Conservation (phyloP, 2,113 vertebrate species). For the Herpetotheres cachinnans region DNA sequence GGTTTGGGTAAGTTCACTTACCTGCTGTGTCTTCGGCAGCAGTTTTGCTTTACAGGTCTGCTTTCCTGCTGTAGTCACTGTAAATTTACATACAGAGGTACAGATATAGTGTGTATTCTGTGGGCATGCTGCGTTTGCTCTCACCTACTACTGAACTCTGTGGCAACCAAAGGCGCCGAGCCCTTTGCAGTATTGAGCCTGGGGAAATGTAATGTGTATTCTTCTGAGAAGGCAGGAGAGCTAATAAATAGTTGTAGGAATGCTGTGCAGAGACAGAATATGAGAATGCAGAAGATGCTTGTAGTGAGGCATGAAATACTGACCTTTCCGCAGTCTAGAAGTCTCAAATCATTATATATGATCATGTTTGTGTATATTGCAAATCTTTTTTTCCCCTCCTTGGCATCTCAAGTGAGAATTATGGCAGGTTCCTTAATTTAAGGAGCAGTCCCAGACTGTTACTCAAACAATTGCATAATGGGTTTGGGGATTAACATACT, state of each 20-base stretch:
- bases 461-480: not conserved
- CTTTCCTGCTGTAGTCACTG: not conserved
- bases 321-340: not conserved
- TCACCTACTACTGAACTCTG: not conserved
- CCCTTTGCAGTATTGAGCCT: not conserved
- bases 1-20: not conserved
- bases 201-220: not conserved
- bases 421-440: not conserved
- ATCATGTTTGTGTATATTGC: not conserved
- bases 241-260: not conserved
- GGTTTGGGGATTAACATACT: not conserved
- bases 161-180: not conserved
- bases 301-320: not conserved
- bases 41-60: not conserved
- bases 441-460: not conserved
- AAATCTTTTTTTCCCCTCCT: not conserved
- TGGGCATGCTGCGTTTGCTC: not conserved
- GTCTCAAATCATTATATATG: not conserved
- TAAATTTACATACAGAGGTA: fast-evolving
- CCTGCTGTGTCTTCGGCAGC: not conserved
- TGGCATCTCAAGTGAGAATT: not conserved
- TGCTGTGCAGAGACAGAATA: not conserved
- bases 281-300: not conserved
- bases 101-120: fast-evolving
- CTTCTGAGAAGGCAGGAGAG: not conserved